Evolutionary conservation across 1,140 invertebrate species (phyloP), one percentile per base, ranked within the genome.

Genomic region (Vollenhovia emeryi): DNA sequence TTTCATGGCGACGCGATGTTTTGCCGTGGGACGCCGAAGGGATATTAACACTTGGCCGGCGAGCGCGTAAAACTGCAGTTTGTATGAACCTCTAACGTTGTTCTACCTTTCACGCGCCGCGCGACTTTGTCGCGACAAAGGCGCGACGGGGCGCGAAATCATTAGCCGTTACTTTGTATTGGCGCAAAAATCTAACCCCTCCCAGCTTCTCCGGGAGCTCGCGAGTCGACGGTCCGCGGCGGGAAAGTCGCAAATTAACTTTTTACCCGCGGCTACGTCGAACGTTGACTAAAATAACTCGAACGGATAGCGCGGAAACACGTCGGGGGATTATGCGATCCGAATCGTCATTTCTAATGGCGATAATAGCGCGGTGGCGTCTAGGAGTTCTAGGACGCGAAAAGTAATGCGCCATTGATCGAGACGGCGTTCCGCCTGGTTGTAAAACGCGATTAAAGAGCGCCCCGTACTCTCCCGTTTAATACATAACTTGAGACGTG

Each of bases 351-450:
- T 52, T 36, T 21, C 13, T 66, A 66, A 78, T 64, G 21, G 30
- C n/a, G 18, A 2, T 59, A 50, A 21, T 30, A 30, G 57, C n/a
- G n/a, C n/a, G n/a, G n/a, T 80, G 43, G 40, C 40, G 18, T 68
- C 69, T 71, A n/a, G n/a, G n/a, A n/a, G n/a, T 71, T 36, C 24
- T 30, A 3, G 33, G 11, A 40, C 52, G 43, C 43, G 30, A 68
- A 24, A 30, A 69, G 27, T 80, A 55, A 74, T 50, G 5, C 33
- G 5, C 18, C 48, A 15, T 71, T 50, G 36, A 80, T 80, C 43
- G 50, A 52, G 43, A 21, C n/a, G 43, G 13, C n/a, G 13, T n/a
- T 62, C 21, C 15, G 24, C 43, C 15, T 24, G n/a, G 24, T 24
- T 50, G 43, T 30, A 64, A 8, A 8, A 24, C 8, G 21, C 30